Base-by-base conservation (phyloP, 2,888 invertebrate species). In the Drosophila glabriapex region DNA sequence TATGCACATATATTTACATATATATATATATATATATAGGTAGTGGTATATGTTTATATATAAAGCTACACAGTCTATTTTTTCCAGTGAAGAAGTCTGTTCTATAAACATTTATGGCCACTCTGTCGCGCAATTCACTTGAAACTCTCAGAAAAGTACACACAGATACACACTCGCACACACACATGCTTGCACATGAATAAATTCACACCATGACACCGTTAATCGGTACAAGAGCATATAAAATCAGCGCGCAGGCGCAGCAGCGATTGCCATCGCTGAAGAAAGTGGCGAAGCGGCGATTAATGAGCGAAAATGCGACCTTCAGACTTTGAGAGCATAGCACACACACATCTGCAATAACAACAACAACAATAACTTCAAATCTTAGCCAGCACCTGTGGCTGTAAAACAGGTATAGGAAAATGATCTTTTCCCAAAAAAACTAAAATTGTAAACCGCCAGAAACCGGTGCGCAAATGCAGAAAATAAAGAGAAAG, bases 251-350 rank as follows among this genome's bases (percentile, higher is more conserved):
- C 49, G 62, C 77, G 73, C 76, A 83, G 81, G 73, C 89, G 78
- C 76, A 65, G 86, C 70, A 41, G 49, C 63, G 28, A 39, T 39
- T 54, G 71, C 55, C 55, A 28, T 29, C 19, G 50, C 68, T 56
- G 43, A 89, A 81, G 86, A 86, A 90, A 88, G 90, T 85, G 74
- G 73, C 77, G 66, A 77, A 56, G 54, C 60, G 33, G 59, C 78
- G 77, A 90, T 83, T 90, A 86, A 86, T 90, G 90, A 83, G 83
- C 82, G 85, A 90, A 90, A 90, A 68, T 78, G 73, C 78, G 86
- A 89, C 90, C 90, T 86, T 86, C 90, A 86, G 89, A 74, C 80
- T 59, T 50, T 50, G 56, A 62, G 65, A 60, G 56, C 43, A 25
- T 10, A n/a, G 37, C 46, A 56, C 56, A 61, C 29, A 35, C 64